Evolutionary conservation across 2,888 invertebrate species (phyloP).

Genomic region (Lasioglossum villosulum): DNA sequence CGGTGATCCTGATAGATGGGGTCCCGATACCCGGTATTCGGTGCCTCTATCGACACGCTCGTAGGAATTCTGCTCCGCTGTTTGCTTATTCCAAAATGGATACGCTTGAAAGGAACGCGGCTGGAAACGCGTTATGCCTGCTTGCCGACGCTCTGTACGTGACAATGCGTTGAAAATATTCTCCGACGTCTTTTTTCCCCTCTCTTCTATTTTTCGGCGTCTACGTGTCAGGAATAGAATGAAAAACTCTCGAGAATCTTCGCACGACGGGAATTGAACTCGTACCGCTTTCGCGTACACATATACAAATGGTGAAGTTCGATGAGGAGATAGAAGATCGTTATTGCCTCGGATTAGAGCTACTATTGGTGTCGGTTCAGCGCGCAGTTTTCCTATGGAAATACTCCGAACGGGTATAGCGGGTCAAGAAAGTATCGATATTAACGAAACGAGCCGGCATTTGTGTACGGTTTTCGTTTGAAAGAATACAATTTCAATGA

Average conservation of each 20-base stretch:
- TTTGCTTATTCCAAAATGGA: slow-evolving; percentile 37
- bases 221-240: neutral
- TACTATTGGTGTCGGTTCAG: neutral
- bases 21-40: slow-evolving; percentile 50
- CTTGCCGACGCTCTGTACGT: slow-evolving; percentile 7
- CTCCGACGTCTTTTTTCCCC: neutral
- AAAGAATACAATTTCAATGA: no score
- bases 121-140: neutral
- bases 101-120: slow-evolving; percentile 2
- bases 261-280: neutral
- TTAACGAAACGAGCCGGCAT: no score
- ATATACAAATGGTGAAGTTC: neutral
- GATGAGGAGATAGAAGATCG: neutral
- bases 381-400: neutral
- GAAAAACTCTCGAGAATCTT: neutral
- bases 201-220: neutral
- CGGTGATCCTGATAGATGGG: slow-evolving; percentile 41
- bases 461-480: no score
- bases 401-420: neutral
- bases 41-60: neutral
- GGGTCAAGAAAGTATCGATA: neutral
- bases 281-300: neutral
- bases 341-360: neutral
- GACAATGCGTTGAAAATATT: slow-evolving; percentile 17
- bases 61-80: slow-evolving; percentile 27